Percentiles rank a stretch among this genome's conserved stretches.
phyloP scores from a whole-genome alignment of 1,140 invertebrate genomes.

The Temnothorax longispinosus region DNA sequence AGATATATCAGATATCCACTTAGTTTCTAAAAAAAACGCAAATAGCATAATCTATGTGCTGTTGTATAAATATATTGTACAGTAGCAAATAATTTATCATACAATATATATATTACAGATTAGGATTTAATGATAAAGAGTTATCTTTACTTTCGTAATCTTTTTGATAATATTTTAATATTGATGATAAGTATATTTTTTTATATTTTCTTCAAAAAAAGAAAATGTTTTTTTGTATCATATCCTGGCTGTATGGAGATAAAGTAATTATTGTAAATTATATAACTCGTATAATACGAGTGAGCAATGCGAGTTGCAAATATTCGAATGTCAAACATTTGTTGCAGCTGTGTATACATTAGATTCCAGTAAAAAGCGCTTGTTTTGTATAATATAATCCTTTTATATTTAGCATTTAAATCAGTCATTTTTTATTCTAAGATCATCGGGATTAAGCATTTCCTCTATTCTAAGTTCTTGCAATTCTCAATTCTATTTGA shows the following conservation, averaged over 20 bases:
- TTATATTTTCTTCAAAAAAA: background rate
- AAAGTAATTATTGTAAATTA: constrained; percentile 13
- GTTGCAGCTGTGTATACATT: background rate
- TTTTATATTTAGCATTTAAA: background rate
- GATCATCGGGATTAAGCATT: background rate
- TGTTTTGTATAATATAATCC: background rate
- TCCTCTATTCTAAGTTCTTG: background rate
- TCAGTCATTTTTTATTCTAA: background rate
- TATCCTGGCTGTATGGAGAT: constrained; percentile 13
- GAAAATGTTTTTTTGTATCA: background rate
- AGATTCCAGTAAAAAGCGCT: background rate
- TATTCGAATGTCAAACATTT: background rate
- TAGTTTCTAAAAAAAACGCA: background rate
- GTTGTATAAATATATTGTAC: background rate
- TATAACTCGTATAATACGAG: background rate
- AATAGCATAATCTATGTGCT: background rate
- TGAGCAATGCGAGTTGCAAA: background rate
- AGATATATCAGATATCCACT: background rate
- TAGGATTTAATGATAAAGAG: background rate
- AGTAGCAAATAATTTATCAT: background rate
- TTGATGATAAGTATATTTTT: background rate
- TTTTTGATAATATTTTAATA: background rate
- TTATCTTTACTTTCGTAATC: background rate
- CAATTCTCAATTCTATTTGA: background rate
- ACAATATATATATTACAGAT: background rate